Evolutionary conservation across 2,797 vertebrate species (phyloP).

Genomic region (Avahi laniger): DNA sequence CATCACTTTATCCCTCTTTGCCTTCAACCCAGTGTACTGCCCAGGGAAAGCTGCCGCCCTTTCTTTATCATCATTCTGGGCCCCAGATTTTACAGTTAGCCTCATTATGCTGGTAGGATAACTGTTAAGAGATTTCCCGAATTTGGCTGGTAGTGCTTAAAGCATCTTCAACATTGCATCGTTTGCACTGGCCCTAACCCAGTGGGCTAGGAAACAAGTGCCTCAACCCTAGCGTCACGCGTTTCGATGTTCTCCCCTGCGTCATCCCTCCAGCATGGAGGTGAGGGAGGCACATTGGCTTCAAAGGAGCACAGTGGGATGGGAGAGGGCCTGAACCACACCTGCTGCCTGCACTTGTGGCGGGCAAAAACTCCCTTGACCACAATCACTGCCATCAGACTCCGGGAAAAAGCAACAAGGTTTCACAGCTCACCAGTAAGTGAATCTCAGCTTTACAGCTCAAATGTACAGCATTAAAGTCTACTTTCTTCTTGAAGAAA

Average conservation of each 20-base stretch:
- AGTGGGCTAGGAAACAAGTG: neutral
- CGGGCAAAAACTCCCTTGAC: neutral
- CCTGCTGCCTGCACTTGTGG: neutral
- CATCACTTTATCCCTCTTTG: slow-evolving; percentile 4
- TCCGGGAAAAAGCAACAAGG: slow-evolving; percentile 62
- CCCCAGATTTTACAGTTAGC: slow-evolving; percentile 31
- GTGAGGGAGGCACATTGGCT: slow-evolving; percentile 50
- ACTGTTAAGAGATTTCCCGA: slow-evolving; percentile 28
- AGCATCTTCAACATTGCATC: slow-evolving; percentile 33
- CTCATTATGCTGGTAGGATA: slow-evolving; percentile 57
- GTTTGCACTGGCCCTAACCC: slow-evolving; percentile 4
- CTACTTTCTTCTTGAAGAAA: slow-evolving; percentile 65
- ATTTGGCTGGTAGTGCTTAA: slow-evolving; percentile 58
- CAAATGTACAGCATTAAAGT: slow-evolving; percentile 52
- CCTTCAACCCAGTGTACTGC: slow-evolving; percentile 66
- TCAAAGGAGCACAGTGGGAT: slow-evolving; percentile 46
- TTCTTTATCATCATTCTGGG: slow-evolving; percentile 57
- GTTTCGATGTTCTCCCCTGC: slow-evolving; percentile 44
- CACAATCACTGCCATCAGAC: slow-evolving; percentile 37
- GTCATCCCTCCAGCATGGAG: slow-evolving; percentile 51
- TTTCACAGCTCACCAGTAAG: slow-evolving; percentile 54
- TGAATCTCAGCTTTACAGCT: slow-evolving; percentile 53
- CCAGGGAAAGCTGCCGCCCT: slow-evolving; percentile 70
- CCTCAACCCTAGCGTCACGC: slow-evolving; percentile 20
- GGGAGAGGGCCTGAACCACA: slow-evolving; percentile 35